A percentile compares a stretch with the other conserved stretches of the same genome.
phyloP scores from a whole-genome alignment of 2,888 invertebrate species.

The Pteria penguin region DNA sequence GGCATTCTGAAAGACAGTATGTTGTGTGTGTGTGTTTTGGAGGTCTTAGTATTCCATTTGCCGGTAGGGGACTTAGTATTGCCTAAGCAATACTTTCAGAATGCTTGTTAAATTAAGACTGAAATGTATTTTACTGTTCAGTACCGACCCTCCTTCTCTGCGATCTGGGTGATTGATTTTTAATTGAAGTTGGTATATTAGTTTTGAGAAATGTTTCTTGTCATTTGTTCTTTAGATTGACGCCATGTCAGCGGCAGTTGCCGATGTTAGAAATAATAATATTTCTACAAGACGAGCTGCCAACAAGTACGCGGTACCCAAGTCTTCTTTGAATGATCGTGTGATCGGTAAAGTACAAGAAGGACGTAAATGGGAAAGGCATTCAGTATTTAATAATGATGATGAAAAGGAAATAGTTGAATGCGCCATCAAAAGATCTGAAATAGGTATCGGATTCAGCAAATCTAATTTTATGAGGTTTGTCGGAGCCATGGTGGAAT shows the following conservation, averaged over 20 bases:
- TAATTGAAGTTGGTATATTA: not conserved
- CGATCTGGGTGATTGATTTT: not conserved
- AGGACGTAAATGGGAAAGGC: slow-evolving; percentile 23
- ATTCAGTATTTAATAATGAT: not conserved
- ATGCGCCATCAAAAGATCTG: slow-evolving; percentile 21
- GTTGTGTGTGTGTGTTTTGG: no score
- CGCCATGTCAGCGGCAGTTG: slow-evolving; percentile 27
- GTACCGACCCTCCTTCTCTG: no score
- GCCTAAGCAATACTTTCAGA: no score
- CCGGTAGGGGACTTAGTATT: no score
- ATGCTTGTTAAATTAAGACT: no score
- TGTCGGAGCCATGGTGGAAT: slow-evolving; percentile 23
- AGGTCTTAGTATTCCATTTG: no score
- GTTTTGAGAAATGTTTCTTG: not conserved
- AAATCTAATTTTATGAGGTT: slow-evolving; percentile 36
- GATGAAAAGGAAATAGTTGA: slow-evolving; percentile 31
- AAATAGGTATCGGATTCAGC: slow-evolving; percentile 37
- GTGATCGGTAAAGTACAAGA: slow-evolving; percentile 19
- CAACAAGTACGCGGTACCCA: slow-evolving; percentile 31
- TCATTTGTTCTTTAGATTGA: not conserved
- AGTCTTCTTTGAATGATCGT: slow-evolving; percentile 25
- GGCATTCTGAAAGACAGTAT: no score
- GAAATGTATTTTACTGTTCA: no score
- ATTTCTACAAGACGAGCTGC: slow-evolving; percentile 36
- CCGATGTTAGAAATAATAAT: slow-evolving; percentile 12